Percentiles rank a stretch among this genome's conserved stretches.
Conservation (phyloP, 2,888 invertebrate species). For the Idaea aversata region DNA sequence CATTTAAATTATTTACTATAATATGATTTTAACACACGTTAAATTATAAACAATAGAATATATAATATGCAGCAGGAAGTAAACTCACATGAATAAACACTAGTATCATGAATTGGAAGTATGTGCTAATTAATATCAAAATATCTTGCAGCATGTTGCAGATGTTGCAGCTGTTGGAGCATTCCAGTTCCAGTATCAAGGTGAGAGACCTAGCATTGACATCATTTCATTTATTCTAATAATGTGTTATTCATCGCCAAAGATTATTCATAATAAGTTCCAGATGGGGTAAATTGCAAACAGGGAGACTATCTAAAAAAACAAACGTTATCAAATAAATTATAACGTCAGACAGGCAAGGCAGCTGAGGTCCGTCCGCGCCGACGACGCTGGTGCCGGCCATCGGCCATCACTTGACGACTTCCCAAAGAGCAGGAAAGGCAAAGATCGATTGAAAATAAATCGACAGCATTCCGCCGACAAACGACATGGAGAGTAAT, state of each 20-base stretch:
- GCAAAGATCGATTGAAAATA: conserved; percentile 22
- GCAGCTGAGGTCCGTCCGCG: conserved; percentile 2
- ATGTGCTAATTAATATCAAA: conserved; percentile 25
- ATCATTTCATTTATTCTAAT: not conserved
- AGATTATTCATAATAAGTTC: not conserved
- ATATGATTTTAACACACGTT: not conserved
- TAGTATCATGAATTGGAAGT: conserved; percentile 28
- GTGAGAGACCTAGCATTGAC: not conserved
- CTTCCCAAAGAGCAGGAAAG: conserved; percentile 17
- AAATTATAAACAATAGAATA: conserved; percentile 25
- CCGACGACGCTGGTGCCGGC: not conserved
- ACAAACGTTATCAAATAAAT: conserved; percentile 3
- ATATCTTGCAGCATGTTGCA: conserved; percentile 25
- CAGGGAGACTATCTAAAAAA: not conserved
- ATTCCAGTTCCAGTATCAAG: not conserved
- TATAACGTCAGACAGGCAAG: conserved; percentile 10
- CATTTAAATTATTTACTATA: not conserved
- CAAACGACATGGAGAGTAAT: conserved; percentile 31
- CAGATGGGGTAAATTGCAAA: not conserved
- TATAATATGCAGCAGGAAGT: conserved; percentile 27
- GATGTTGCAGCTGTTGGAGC: conserved; percentile 10
- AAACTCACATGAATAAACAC: conserved; percentile 26
- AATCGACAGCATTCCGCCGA: conserved; percentile 29
- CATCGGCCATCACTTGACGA: conserved; percentile 22
- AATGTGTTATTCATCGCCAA: not conserved